Percentiles rank a stretch among this genome's conserved stretches.
phyloP scores from a whole-genome alignment of 1,140 invertebrate species.

The Hydropsyche tenuis region DNA sequence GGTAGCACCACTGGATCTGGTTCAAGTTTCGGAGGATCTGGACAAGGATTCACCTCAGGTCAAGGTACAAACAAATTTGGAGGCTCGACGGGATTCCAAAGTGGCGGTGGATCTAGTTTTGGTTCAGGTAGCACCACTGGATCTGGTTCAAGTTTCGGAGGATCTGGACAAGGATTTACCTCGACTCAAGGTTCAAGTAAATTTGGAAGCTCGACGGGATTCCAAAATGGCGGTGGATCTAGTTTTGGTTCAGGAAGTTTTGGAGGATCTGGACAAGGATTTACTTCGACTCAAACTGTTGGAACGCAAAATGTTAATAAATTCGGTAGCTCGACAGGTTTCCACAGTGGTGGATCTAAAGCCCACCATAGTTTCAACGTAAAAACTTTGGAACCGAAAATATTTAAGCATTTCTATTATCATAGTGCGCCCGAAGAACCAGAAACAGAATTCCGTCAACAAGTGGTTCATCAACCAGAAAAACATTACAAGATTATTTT shows the following conservation, averaged over 20 bases:
- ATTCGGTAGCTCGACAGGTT: not conserved
- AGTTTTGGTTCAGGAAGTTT: not conserved
- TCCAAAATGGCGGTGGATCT: no score
- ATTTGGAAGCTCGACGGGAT: no score
- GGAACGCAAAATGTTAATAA: not conserved
- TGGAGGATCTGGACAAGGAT: not conserved
- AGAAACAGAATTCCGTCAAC: constrained; percentile 53
- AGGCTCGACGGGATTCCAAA: no score
- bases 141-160: no score
- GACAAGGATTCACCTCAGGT: no score
- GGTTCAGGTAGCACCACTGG: no score
- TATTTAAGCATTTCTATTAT: constrained; percentile 21
- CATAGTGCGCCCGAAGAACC: constrained; percentile 54
- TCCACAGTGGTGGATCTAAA: not conserved
- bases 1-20: no score
- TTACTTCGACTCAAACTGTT: not conserved
- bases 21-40: no score
- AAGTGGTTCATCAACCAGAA: constrained; percentile 55
- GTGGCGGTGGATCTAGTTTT: no score
- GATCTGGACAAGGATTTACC: no score
- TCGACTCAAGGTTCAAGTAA: no score
- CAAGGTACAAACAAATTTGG: not conserved
- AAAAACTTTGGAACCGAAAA: not conserved
- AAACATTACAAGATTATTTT: constrained; percentile 83
- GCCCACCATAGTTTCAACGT: not conserved